These are phyloP conservation scores for Formica selysi DNA, from an alignment of 1,140 invertebrate species.

Conservation along the genomic window DNA sequence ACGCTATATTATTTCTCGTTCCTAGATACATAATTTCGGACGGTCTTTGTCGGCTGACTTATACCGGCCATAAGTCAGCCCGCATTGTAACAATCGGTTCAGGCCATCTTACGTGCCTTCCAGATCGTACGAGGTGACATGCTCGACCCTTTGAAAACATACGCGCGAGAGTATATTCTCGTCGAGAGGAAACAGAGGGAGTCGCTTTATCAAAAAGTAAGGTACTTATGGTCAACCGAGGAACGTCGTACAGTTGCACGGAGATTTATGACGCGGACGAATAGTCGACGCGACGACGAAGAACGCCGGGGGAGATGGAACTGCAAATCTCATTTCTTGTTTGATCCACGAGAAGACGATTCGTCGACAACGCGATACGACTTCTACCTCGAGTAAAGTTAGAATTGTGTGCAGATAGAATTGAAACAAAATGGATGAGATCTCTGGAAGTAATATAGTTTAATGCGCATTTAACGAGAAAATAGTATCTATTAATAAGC, in stretches of 20 bases:
- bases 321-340: slow-evolving; percentile 42
- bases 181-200: slow-evolving; percentile 34
- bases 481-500: not conserved
- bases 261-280: slow-evolving; percentile 64
- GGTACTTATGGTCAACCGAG: slow-evolving; percentile 5
- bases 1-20: slow-evolving; percentile 66
- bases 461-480: not conserved
- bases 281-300: slow-evolving; percentile 38
- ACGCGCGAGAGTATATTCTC: not conserved
- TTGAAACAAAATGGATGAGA: not conserved
- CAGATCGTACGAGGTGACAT: slow-evolving; percentile 67
- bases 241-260: slow-evolving; percentile 44
- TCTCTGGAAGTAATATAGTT: slow-evolving; percentile 16
- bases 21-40: slow-evolving; percentile 73
- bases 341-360: slow-evolving; percentile 22
- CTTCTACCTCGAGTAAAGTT: slow-evolving; percentile 35
- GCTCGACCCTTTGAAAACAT: slow-evolving; percentile 62
- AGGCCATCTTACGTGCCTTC: slow-evolving; percentile 52
- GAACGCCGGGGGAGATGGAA: slow-evolving; percentile 29
- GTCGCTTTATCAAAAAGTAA: slow-evolving; percentile 60
- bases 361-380: slow-evolving; percentile 20
- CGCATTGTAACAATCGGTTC: slow-evolving; percentile 66
- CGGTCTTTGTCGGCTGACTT: slow-evolving; percentile 78
- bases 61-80: slow-evolving; percentile 76
- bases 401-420: not conserved